A percentile compares a stretch with the other conserved stretches of the same genome.
Evolutionary conservation across 1,140 invertebrate genomes (phyloP).

Genomic region (Macrobrachium nipponense): DNA sequence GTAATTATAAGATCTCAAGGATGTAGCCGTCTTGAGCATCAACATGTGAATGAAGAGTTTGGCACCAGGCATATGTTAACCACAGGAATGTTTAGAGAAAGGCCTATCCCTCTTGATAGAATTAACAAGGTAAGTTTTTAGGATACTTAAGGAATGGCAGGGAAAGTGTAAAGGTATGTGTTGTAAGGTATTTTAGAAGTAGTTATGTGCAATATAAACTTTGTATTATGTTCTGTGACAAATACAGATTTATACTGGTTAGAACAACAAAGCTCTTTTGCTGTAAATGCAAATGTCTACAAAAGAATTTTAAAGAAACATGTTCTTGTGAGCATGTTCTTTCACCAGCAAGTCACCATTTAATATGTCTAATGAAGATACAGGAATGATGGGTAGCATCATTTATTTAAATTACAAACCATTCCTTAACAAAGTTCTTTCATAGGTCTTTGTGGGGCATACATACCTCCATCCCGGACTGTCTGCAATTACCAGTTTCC

Average conservation of each 20-base stretch:
- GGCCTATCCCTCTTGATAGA: slow-evolving; percentile 82
- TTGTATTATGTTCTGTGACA: background rate
- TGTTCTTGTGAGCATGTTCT: background rate
- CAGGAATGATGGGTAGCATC: too few species aligned
- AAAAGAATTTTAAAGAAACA: too few species aligned
- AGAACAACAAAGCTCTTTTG: too few species aligned
- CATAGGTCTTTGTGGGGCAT: too few species aligned
- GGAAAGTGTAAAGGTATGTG: background rate
- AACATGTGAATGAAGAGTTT: slow-evolving; percentile 54
- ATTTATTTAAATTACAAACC: too few species aligned
- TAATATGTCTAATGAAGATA: too few species aligned
- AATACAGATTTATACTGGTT: too few species aligned
- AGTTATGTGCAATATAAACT: background rate
- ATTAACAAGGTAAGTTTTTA: slow-evolving; percentile 81
- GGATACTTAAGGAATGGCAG: slow-evolving; percentile 64
- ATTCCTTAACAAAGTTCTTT: too few species aligned
- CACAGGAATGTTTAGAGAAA: slow-evolving; percentile 89
- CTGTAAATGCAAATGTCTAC: too few species aligned
- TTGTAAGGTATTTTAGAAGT: background rate
- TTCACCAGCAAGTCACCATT: too few species aligned
- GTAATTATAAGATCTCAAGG: slow-evolving; percentile 39
- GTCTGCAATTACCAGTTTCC: too few species aligned
- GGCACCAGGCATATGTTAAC: slow-evolving; percentile 80
- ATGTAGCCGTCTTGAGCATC: slow-evolving; percentile 36
- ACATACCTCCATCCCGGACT: too few species aligned